A percentile compares a stretch with the other conserved stretches of the same genome.
phyloP scores from a whole-genome alignment of 2,888 invertebrate species.

The Hartigia nigra region DNA sequence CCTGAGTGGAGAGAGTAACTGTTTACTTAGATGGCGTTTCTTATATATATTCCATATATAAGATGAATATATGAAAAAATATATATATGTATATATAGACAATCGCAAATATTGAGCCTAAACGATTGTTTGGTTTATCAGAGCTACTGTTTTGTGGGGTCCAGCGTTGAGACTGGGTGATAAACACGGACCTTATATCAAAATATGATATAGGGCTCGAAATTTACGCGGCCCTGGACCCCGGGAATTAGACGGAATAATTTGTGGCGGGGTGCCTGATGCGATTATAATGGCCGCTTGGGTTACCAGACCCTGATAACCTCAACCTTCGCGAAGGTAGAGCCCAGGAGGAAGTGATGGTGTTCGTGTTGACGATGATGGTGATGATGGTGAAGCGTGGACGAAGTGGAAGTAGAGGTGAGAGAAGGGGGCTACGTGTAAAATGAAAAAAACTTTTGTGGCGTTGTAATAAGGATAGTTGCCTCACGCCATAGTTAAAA shows the following conservation, averaged over 20 bases:
- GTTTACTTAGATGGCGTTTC: not conserved
- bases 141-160: not conserved
- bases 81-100: too few species aligned
- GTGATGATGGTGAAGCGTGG: not conserved
- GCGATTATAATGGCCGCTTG: constrained; percentile 63
- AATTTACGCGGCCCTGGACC: constrained; percentile 18
- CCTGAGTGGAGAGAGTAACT: not conserved
- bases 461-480: not conserved
- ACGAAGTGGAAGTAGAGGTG: constrained; percentile 26
- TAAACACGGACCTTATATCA: not conserved
- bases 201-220: not conserved
- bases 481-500: not conserved
- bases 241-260: constrained; percentile 59
- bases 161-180: not conserved
- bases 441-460: not conserved
- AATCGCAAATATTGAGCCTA: not conserved
- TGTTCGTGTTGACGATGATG: not conserved
- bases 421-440: constrained; percentile 33
- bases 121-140: not conserved
- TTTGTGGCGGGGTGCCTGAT: constrained; percentile 56
- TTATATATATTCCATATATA: too few species aligned
- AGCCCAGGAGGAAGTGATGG: constrained; percentile 15
- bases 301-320: constrained; percentile 44
- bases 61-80: too few species aligned
- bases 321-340: constrained; percentile 28